Evolutionary conservation across 2,888 invertebrate genomes (phyloP), one percentile per base, ranked within the genome.

Genomic region (Agelastica alni): DNA sequence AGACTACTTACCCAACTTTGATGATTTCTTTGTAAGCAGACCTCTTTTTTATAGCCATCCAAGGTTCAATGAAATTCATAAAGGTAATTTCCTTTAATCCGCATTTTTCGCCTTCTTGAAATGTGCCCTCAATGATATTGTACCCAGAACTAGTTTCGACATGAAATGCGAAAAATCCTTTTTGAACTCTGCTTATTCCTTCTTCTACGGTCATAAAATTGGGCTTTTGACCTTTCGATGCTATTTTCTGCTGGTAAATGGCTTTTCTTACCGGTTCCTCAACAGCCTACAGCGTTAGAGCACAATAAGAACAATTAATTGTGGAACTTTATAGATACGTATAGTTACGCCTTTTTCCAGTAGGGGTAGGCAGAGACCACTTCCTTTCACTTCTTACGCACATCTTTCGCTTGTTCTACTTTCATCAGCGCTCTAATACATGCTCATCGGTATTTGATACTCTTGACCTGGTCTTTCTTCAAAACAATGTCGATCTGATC

Each of bases 71-170:
- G 48, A 80, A 77, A 59, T 81, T 81, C 26, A 81, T 77, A 63
- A 79, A 82, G 59, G 79, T 78, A 0, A 84, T 81, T 68, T 87
- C 87, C 51, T 83, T 81, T 14, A 89, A 73, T 0, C 85, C 84
- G 68, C 89, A 89, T 70, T 88, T 89, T 71, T 89, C 85, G 9
- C 81, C 81, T 70, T 88, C 88, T 12, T 79, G 76, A 67, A 85
- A 89, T 47, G 82, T 84, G 70, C 85, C 84, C 12, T 83, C 82
- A 1, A 88, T 82, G 18, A 87, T 76, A 69, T 86, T 84, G 69
- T 87, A 88, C 0, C 84, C 84, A 0, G 83, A 80, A 0, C 85
- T 83, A 1, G 81, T 77, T 71, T 88, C 88, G 71, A 84, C 84
- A 69, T 88, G 85, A 62, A 87, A 87, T 1, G 85, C 86, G 65